A percentile compares a stretch with the other conserved stretches of the same genome.
Conservation (phyloP, 2,113 vertebrate genomes). For the Meles meles region DNA sequence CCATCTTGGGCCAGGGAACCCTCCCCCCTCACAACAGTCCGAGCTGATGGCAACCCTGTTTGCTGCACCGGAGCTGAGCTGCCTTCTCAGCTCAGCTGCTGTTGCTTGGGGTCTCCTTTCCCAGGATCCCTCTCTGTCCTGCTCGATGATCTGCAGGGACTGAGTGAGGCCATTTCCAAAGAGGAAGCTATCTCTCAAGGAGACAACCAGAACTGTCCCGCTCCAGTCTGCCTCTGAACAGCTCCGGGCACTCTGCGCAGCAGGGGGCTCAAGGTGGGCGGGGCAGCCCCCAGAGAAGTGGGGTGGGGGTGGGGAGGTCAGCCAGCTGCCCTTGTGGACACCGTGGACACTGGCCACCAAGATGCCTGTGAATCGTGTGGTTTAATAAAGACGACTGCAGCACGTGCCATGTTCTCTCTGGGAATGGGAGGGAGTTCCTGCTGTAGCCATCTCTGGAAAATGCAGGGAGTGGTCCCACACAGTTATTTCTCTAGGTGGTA, state of each 20-base stretch:
- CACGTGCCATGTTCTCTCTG: neutral
- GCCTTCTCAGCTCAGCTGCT: neutral
- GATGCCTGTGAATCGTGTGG: neutral
- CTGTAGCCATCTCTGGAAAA: neutral
- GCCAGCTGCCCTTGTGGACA: neutral
- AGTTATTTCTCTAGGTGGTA: neutral
- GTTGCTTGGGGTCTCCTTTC: neutral
- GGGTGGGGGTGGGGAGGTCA: too few relatives aligned
- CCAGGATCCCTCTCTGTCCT: conserved; percentile 73
- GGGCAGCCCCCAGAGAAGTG: neutral
- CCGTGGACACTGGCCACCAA: neutral
- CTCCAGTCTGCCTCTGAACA: neutral
- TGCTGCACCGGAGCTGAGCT: too few relatives aligned
- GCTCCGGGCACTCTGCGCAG: neutral
- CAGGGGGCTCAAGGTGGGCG: neutral
- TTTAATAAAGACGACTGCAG: conserved; percentile 58
- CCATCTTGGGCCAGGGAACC: neutral
- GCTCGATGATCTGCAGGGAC: conserved; percentile 75
- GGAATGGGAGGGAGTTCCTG: neutral
- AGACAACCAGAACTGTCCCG: neutral
- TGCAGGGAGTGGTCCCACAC: neutral
- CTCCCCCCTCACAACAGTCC: neutral
- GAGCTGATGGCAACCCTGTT: accelerated
- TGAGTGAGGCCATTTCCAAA: conserved; percentile 74
- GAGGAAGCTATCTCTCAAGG: conserved; percentile 68